phyloP scores from a whole-genome alignment of 2,113 vertebrate genomes.

The Antennarius striatus region DNA sequence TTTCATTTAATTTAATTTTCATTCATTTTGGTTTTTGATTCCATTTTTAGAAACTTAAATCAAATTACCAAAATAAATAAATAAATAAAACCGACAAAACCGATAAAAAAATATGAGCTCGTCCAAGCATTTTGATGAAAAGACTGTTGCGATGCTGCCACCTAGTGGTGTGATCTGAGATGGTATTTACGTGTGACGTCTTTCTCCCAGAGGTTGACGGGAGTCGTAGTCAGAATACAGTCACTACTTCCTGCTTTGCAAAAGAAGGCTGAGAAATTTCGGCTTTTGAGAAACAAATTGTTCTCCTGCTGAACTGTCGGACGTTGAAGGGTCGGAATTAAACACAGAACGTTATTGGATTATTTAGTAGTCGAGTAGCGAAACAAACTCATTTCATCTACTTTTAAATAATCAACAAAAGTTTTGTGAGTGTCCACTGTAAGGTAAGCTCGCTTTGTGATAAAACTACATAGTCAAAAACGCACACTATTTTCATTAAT shows the following conservation, averaged over 20 bases:
- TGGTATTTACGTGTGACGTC: neutral
- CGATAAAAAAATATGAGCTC: too few relatives aligned
- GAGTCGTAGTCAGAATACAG: constrained; percentile 55
- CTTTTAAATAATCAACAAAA: constrained; percentile 12
- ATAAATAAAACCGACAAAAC: too few relatives aligned
- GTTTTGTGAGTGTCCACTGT: constrained; percentile 29
- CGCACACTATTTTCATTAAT: neutral
- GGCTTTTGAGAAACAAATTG: constrained; percentile 30
- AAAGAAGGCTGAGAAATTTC: constrained; percentile 24
- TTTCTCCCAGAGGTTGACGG: constrained; percentile 27
- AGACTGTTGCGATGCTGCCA: constrained; percentile 25
- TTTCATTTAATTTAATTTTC: too few relatives aligned
- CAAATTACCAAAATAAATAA: too few relatives aligned
- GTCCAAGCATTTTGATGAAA: too few relatives aligned
- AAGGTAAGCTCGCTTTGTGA: constrained; percentile 26
- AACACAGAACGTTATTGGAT: constrained; percentile 14
- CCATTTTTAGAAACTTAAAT: too few relatives aligned
- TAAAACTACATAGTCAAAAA: neutral
- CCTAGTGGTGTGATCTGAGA: constrained; percentile 24
- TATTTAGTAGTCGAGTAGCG: neutral
- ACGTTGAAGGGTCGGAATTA: neutral
- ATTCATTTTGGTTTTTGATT: too few relatives aligned
- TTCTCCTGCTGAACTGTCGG: neutral
- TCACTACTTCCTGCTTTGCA: constrained; percentile 66
- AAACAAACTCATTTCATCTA: neutral